Evolutionary conservation across 2,888 invertebrate genomes (phyloP), one percentile per base, ranked within the genome.

Genomic region (Labia minor): DNA sequence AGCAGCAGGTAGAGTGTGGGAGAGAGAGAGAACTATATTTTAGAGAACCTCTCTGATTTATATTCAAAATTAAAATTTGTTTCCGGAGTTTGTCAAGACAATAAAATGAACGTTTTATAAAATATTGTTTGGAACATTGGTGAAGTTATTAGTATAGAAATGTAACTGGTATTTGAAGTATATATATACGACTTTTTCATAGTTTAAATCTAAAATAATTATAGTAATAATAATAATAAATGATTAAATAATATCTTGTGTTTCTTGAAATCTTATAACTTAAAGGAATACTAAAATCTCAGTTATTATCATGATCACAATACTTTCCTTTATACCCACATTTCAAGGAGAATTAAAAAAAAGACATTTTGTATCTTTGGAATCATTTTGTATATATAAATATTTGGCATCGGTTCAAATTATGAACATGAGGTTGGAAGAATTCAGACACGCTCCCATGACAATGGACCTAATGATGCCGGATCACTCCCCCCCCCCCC

Each of bases 21-120:
- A n/a, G n/a, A n/a, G n/a, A n/a, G n/a, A n/a, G n/a, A n/a, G n/a
- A n/a, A n/a, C n/a, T n/a, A 8, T 26, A 26, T 26, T 26, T 26
- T 26, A 3, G 26, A 26, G 26, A 26, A 3, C 26, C 26, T n/a
- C n/a, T n/a, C 26, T 26, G 26, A 26, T 49, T 49, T 49, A 49
- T 49, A 49, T 49, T 49, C 14, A 3, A 49, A 49, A n/a, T 49
- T 14, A 4, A 49, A 49, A 49, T 49, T 49, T 49, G 49, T 49
- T 49, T 49, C 49, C 49, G 49, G 49, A 49, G 49, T n/a, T 49
- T 49, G 49, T 49, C 49, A 49, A n/a, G 49, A 49, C 49, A 49
- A 16, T 16, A 49, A 49, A 14, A 49, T 49, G 14, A 49, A 49
- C 49, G 16, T n/a, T 49, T 49, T 49, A n/a, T n/a, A 49, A 49